Base-by-base conservation (phyloP, 2,797 vertebrate species). In the Phataginus tetradactyla region DNA sequence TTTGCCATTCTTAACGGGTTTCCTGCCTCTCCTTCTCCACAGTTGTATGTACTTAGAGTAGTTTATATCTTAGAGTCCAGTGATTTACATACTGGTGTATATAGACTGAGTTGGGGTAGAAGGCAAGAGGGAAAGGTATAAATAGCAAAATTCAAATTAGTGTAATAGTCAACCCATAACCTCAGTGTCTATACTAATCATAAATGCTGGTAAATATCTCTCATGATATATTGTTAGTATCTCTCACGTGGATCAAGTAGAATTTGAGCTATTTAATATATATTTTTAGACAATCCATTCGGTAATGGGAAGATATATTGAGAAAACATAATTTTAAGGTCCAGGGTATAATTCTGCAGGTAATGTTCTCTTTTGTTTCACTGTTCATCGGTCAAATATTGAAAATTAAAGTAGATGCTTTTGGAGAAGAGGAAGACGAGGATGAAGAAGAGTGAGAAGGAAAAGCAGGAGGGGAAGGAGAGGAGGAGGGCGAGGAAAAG, bases 361-460 rank as follows among this genome's bases (percentile, higher is more conserved):
- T 53, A 59, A 39, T 72, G 10, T 1, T 53, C 86, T n/a, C 20
- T 84, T 57, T 32, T 51, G 1, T 55, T 83, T 89, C 74, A 29
- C 11, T 4, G 13, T 81, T 59, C 32, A 71, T 3, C 8, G 20
- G 91, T 80, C 25, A 87, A 53, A 68, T 37, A n/a, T 4, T 91
- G 45, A 61, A 61, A 90, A 86, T 42, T 45, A 32, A 79, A 14
- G 25, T 39, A 64, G 53, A 2, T 86, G 17, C 77, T 84, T 71
- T 86, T 32, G 27, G 68, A 66, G 27, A 10, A 45, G 32, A n/a
- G 8, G 12, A 11, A 34, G 61, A 32, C 20, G 29, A 21, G 15
- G 45, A 63, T 10, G 27, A 32, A 25, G 51, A 18, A 20, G 42
- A 3, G 20, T 0, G 6, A 17, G 7, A 4, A 4, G 10, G 5